Evolutionary conservation across 2,113 vertebrate species (phyloP).

Genomic region (Aldabrachelys gigantea): DNA sequence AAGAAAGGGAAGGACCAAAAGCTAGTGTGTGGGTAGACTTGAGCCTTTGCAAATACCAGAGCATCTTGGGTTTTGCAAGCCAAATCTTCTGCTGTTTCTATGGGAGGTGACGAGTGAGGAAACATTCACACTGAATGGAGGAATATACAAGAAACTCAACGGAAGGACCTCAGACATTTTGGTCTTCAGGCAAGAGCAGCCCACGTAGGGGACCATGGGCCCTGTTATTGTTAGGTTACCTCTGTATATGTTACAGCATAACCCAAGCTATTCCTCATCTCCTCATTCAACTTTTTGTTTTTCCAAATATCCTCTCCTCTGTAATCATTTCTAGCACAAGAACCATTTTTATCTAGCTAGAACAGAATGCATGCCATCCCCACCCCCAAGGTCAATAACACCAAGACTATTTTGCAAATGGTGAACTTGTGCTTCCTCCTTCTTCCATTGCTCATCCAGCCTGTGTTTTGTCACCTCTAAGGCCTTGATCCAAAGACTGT

Average conservation of each 20-base stretch:
- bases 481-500: background rate
- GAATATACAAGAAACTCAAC: background rate
- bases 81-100: background rate
- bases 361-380: accelerated
- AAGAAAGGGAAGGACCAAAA: background rate
- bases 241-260: background rate
- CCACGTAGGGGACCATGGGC: background rate
- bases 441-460: background rate
- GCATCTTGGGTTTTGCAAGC: background rate
- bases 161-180: background rate
- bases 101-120: background rate
- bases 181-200: background rate
- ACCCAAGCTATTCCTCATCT: background rate
- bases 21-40: background rate
- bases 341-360: accelerated
- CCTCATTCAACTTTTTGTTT: background rate
- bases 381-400: background rate
- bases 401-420: background rate
- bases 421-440: background rate
- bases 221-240: background rate
- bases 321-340: background rate
- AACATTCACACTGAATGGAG: background rate
- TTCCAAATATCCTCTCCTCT: background rate
- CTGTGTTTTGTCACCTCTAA: background rate
- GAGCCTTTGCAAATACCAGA: background rate